Conservation (phyloP, 2,797 vertebrate genomes). For the Cephalopachus bancanus region DNA sequence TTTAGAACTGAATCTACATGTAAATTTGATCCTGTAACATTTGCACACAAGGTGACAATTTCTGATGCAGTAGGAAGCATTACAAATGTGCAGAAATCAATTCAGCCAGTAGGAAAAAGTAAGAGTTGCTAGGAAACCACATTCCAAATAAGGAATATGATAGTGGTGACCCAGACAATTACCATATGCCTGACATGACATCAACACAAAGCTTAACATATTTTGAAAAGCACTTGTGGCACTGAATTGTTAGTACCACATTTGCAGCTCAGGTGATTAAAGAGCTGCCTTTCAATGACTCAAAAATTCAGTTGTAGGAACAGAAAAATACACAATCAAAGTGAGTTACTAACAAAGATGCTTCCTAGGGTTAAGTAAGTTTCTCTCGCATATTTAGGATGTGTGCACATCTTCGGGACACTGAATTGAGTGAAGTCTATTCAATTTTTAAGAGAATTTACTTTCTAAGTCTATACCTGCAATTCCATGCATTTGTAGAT, state of each 20-base stretch:
- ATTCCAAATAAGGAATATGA: constrained; percentile 78
- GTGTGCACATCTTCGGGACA: background rate
- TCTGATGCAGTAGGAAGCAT: constrained; percentile 76
- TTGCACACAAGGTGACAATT: constrained; percentile 67
- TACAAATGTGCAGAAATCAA: constrained; percentile 75
- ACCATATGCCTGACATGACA: constrained; percentile 77
- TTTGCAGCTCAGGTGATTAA: constrained; percentile 53
- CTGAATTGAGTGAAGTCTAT: background rate
- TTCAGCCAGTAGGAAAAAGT: constrained; percentile 78
- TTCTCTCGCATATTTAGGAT: background rate
- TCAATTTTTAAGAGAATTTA: background rate
- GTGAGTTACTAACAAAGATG: constrained; percentile 33
- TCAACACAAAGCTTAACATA: constrained; percentile 76
- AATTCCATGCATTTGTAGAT: background rate
- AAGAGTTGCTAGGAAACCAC: constrained; percentile 87
- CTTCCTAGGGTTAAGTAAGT: background rate
- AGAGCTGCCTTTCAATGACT: constrained; percentile 36
- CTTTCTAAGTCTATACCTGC: background rate
- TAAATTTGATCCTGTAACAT: constrained; percentile 71
- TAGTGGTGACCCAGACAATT: constrained; percentile 73
- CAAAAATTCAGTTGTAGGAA: constrained; percentile 8
- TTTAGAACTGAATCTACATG: constrained; percentile 57
- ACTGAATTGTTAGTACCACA: constrained; percentile 51
- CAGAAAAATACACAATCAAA: constrained; percentile 59
- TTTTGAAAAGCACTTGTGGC: constrained; percentile 72